A percentile compares a stretch with the other conserved stretches of the same genome.
These are phyloP conservation scores for Nymphalis c-album DNA, from an alignment of 2,888 invertebrate species.

Conservation along the genomic window DNA sequence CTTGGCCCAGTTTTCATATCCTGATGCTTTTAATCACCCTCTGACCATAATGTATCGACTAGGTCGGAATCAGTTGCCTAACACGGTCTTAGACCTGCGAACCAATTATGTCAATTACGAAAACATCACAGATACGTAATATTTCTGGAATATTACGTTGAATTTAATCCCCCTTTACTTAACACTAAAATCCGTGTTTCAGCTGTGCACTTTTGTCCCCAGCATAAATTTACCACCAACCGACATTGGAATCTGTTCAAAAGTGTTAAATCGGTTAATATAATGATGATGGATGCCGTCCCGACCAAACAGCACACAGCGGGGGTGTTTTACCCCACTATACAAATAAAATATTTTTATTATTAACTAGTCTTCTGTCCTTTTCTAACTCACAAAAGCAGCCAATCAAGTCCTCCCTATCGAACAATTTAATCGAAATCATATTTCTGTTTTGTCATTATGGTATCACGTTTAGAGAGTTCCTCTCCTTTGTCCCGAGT, in stretches of 20 bases:
- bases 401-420: constrained; percentile 59
- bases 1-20: constrained; percentile 55
- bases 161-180: constrained; percentile 15
- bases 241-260: constrained; percentile 75
- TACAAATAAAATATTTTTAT: constrained; percentile 82
- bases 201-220: constrained; percentile 52
- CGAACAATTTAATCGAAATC: constrained; percentile 78
- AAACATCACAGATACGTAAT: background rate
- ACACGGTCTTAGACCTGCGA: constrained; percentile 58
- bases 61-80: constrained; percentile 56
- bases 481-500: constrained; percentile 78
- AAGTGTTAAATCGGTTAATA: constrained; percentile 82
- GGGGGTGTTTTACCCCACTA: constrained; percentile 81
- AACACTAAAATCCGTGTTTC: constrained; percentile 36
- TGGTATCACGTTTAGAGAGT: constrained; percentile 78
- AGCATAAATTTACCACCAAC: constrained; percentile 58
- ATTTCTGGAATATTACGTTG: constrained; percentile 10
- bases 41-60: constrained; percentile 49
- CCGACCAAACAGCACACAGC: constrained; percentile 79
- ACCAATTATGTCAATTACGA: constrained; percentile 45
- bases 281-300: constrained; percentile 80
- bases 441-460: constrained; percentile 82
- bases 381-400: constrained; percentile 57
- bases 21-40: constrained; percentile 49
- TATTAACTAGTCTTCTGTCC: constrained; percentile 73